Evolutionary conservation across 1,140 invertebrate genomes (phyloP), one percentile per base, ranked within the genome.

Genomic region (Drosophila takahashii): DNA sequence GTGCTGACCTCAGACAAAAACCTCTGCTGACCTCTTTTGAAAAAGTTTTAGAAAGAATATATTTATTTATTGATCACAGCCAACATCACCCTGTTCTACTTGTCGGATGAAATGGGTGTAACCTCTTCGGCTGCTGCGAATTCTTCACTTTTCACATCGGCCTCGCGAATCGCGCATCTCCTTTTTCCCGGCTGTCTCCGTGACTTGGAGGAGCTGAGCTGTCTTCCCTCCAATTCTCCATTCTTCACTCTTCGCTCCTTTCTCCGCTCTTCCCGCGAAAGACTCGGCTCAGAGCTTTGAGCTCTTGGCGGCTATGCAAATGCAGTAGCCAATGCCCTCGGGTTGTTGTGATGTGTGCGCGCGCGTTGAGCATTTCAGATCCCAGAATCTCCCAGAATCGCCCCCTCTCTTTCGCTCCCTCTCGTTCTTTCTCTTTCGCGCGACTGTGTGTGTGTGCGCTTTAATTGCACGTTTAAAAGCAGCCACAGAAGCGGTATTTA

Each of bases 261-360:
- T 8, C 10, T 18, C 39, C n/a, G 52, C 61, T 29, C 45, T 22
- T 60, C 37, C 41, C 42, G 69, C 29, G n/a, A 27, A 18, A 27
- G 39, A 27, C 61, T 29, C 54, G 42, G 44, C 27, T 51, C 64
- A 15, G 15, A 67, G 60, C 64, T 67, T 67, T 67, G 60, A 44
- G 77, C 53, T 80, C 71, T 76, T 70, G 76, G 84, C 81, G 67
- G 81, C 81, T 90, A 91, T 90, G 89, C 89, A 91, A 90, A 90
- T 91, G 87, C 87, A 90, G 87, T 91, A 90, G 87, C 87, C 87
- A 90, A 90, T 91, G 89, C 89, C 87, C 87, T 91, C 89, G 77
- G 87, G 87, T 91, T 90, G 87, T 90, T 90, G 87, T 90, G 86
- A 90, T 90, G 85, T 84, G 85, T 62, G 70, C 76, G 84, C 73